Conservation (phyloP, 1,140 invertebrate genomes). For the Neuroterus valhalla region DNA sequence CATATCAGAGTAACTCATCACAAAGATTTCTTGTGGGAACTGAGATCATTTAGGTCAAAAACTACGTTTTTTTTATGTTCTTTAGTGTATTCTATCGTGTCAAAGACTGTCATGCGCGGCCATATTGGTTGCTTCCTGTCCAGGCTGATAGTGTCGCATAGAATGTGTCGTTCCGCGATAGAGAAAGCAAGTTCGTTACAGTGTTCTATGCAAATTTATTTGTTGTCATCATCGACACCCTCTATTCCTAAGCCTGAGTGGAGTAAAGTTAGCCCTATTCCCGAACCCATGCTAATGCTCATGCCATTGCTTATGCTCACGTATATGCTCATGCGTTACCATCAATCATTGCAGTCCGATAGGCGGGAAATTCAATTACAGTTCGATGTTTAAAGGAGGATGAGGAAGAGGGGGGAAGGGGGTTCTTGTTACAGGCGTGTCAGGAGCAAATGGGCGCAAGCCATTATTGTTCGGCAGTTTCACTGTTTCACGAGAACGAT, state of each 20-base stretch:
- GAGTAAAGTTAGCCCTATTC: too few relatives aligned
- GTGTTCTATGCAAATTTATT: slow-evolving; percentile 7
- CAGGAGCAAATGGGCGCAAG: slow-evolving; percentile 37
- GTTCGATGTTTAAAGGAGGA: slow-evolving; percentile 26
- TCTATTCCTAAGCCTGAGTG: slow-evolving; percentile 1
- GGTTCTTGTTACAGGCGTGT: slow-evolving; percentile 38
- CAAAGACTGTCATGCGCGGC: too few relatives aligned
- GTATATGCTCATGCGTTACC: slow-evolving; percentile 32
- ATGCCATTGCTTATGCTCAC: background rate
- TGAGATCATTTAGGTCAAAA: too few relatives aligned
- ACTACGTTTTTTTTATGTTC: too few relatives aligned
- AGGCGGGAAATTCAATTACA: slow-evolving; percentile 46
- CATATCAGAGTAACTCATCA: too few relatives aligned
- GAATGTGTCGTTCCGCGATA: too few relatives aligned
- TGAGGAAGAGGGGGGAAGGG: slow-evolving; percentile 29
- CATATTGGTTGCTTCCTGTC: too few relatives aligned
- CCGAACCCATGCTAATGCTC: background rate
- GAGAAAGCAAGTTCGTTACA: slow-evolving; percentile 9
- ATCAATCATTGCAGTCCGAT: slow-evolving; percentile 36
- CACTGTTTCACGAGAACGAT: slow-evolving; percentile 31
- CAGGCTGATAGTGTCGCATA: too few relatives aligned
- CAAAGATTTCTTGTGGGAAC: too few relatives aligned
- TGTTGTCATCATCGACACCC: background rate
- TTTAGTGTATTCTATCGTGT: too few relatives aligned
- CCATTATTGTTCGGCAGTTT: slow-evolving; percentile 25